These are phyloP conservation scores for Pangasianodon gigas DNA, from an alignment of 2,113 vertebrate genomes.

Conservation along the genomic window DNA sequence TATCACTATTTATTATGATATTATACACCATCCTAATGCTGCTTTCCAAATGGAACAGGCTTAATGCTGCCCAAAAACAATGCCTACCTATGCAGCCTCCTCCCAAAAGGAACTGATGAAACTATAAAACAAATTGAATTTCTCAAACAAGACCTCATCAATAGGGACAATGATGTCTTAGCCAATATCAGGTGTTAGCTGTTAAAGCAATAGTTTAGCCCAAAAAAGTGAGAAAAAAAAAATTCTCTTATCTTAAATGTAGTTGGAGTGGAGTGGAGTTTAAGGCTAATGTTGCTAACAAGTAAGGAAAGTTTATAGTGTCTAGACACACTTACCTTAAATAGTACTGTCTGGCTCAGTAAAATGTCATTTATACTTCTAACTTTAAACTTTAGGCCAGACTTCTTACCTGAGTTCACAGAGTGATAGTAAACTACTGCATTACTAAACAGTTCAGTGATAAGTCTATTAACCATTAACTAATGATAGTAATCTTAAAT, in stretches of 20 bases:
- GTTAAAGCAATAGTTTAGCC: neutral
- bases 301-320: neutral
- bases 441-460: too few species aligned
- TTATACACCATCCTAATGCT: neutral
- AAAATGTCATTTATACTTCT: neutral
- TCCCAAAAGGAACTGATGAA: neutral
- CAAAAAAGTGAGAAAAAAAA: neutral
- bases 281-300: neutral
- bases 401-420: neutral
- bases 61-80: neutral
- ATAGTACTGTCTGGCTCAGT: neutral
- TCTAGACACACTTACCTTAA: neutral
- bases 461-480: neutral
- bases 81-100: neutral
- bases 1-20: conserved; percentile 3
- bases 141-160: neutral
- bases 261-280: neutral
- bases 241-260: neutral
- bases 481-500: neutral
- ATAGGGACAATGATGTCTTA: neutral
- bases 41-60: neutral
- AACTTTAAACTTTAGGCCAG: neutral
- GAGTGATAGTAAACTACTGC: neutral
- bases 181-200: neutral
- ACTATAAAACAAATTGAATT: neutral